Percentiles rank a stretch among this genome's conserved stretches.
Evolutionary conservation across 2,797 vertebrate genomes (phyloP).

Genomic region (Petrocephalus schoutedeni): DNA sequence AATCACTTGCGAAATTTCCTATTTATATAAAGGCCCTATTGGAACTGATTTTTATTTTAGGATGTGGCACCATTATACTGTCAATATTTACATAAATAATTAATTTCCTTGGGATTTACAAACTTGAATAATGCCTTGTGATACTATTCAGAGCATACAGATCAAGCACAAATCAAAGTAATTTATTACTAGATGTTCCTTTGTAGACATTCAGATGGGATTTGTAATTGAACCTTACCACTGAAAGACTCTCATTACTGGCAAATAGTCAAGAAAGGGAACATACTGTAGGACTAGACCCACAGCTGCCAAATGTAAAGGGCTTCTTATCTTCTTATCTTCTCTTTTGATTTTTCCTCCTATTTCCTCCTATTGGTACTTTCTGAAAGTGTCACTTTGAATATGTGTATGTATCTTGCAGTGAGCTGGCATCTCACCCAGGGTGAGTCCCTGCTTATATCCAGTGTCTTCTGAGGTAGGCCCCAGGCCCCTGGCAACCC

Average conservation of each 20-base stretch:
- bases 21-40: neutral
- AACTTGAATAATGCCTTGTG: conserved; percentile 5
- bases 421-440: neutral
- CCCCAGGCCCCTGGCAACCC: neutral
- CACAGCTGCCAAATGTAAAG: neutral
- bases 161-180: neutral
- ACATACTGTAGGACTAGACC: neutral
- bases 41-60: neutral
- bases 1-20: neutral
- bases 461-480: no score
- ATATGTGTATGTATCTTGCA: neutral
- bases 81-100: conserved; percentile 11
- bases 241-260: neutral
- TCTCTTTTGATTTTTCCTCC: neutral
- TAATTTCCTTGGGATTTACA: neutral
- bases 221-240: neutral
- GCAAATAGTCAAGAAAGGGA: neutral
- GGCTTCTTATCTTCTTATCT: neutral
- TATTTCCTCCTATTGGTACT: neutral
- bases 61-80: neutral
- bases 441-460: neutral
- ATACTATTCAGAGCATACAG: neutral
- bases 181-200: neutral
- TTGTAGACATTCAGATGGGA: neutral
- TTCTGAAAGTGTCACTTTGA: neutral